Base-by-base conservation (phyloP, 2,797 vertebrate genomes). In the Oophaga sylvatica region DNA sequence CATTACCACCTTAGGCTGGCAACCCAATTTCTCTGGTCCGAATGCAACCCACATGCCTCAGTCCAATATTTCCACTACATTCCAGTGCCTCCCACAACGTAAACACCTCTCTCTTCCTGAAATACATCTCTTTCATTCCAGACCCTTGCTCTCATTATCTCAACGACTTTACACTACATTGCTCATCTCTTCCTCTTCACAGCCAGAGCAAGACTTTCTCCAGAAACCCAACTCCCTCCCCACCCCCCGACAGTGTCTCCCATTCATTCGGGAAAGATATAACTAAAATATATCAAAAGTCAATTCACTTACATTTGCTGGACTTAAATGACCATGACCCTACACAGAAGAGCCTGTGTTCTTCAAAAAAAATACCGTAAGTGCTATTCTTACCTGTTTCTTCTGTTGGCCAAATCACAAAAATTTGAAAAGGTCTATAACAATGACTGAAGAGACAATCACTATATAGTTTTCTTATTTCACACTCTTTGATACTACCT, bases 121-220 rank as follows among this genome's bases (percentile, higher is more conserved):
- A 77, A 81, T 87, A 31, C 57, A 59, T 87, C 78, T 45, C 79
- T 86, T 68, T 45, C 60, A 81, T 84, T 67, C 68, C 31, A 79
- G 4, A 87, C 62, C 22, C 53, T 80, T 75, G 57, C 29, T 31
- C 73, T 79, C 80, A 81, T 60, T 85, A 80, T 83, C 83, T 65
- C 80, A 65, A 73, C 17, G 65, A 26, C 60, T 68, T 85, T 85
- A 75, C 76, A 63, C 82, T 31, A 20, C 41, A 65, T 83, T 76
- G 80, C 81, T 45, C 80, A 81, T 75, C 86, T 83, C 68, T 73
- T 56, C 63, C 56, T 87, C 29, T 41, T 63, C 68, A 31, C 84
- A 85, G 76, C 62, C 62, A 63, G 15, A 29, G 22, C 35, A 35
- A 35, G 45, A 63, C 68, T 84, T 48, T 60, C 68, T 84, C 31